Base-by-base conservation (phyloP, 2,113 vertebrate genomes). In the Pelusios castaneus region DNA sequence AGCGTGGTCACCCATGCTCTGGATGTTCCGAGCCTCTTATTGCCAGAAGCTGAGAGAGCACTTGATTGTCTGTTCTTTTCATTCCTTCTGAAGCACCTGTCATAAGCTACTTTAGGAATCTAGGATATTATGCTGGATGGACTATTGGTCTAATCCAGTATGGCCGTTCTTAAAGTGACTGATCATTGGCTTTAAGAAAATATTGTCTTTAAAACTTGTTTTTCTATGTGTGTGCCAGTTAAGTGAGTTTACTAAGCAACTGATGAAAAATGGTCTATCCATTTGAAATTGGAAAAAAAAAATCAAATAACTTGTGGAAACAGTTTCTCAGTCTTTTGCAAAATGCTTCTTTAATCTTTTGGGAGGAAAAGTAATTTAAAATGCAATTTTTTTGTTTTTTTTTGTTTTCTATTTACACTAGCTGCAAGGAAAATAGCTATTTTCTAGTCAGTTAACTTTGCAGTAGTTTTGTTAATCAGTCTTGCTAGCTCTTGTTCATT, bases 231-330 rank as follows among this genome's bases (percentile, higher is more conserved):
- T 89, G 91, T 89, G 91, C 49, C n/a, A 87, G 80, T 58, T 45
- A 10, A 82, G 21, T 38, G 25, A 5, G 21, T 55, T 91, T 80
- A 77, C n/a, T 77, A 89, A 41, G 34, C 4, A 4, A 1, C 25
- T 91, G 84, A 75, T 93, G 52, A 92, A 96, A 41, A 86, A 73
- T 60, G 91, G 52, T 3, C 21, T 3, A n/a, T 90, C 75, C 87
- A 43, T 87, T 92, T 24, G 10, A 49, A 47, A 80, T 63, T 75
- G 5, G 5, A 43, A 45, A 67, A 17, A 47, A 79, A 93, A 94
- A 51, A 16, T 75, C 5, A 43, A 4, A 93, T 82, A 55, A 41
- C 17, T 78, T 88, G 80, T 27, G 45, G 45, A 85, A 93, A 82
- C 45, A 88, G 25, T 17, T 67, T 51, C 51, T n/a, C 38, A 82